These are phyloP conservation scores for Agonopterix heracliana DNA, from an alignment of 2,888 invertebrate species.

Conservation along the genomic window DNA sequence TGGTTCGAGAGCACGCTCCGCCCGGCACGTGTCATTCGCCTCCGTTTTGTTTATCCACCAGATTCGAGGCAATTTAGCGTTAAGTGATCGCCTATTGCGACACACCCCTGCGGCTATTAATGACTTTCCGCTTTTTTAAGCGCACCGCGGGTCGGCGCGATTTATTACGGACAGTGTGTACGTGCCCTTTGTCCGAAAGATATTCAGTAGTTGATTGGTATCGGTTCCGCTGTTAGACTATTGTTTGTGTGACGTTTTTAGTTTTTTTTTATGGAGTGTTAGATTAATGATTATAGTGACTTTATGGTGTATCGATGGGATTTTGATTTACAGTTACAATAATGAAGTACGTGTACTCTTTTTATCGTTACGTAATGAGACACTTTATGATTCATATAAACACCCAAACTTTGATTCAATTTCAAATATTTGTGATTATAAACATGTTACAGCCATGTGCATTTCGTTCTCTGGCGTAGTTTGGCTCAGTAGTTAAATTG, in stretches of 20 bases:
- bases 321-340: conserved; percentile 2
- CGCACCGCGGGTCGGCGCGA: conserved; percentile 50
- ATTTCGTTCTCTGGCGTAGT: too few species aligned
- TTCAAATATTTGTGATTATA: too few species aligned
- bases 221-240: conserved; percentile 45
- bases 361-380: too few species aligned
- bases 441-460: too few species aligned
- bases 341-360: neutral
- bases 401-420: too few species aligned
- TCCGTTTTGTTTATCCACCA: conserved; percentile 55
- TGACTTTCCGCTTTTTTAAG: conserved; percentile 51
- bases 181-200: conserved; percentile 39
- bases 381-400: too few species aligned
- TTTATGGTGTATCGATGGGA: conserved; percentile 11
- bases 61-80: conserved; percentile 51
- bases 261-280: conserved; percentile 14
- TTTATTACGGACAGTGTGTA: conserved; percentile 49
- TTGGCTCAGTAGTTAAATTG: too few species aligned
- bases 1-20: conserved; percentile 36
- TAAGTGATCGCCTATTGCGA: conserved; percentile 31
- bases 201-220: conserved; percentile 46
- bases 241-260: conserved; percentile 27
- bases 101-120: conserved; percentile 35
- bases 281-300: conserved; percentile 12
- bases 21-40: conserved; percentile 49